phyloP scores from a whole-genome alignment of 2,888 invertebrate genomes.

The Sphecodes monilicornis region DNA sequence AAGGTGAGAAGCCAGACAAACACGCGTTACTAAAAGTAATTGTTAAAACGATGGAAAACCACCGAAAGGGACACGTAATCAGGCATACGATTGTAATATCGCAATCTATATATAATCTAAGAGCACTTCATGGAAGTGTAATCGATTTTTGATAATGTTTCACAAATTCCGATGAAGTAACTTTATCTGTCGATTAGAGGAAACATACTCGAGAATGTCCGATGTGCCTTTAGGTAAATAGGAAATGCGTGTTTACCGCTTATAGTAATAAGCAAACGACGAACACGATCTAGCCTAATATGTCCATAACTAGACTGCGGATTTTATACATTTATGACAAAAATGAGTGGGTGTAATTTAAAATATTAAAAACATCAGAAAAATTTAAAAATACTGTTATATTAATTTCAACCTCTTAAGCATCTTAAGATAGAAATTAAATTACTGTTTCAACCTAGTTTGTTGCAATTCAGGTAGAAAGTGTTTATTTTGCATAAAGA shows the following conservation, averaged over 20 bases:
- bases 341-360: too few relatives aligned
- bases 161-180: neutral
- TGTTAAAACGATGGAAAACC: constrained; percentile 4
- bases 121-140: neutral
- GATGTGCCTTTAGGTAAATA: neutral
- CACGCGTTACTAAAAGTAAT: constrained; percentile 4
- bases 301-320: too few relatives aligned
- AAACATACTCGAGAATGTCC: neutral
- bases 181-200: neutral
- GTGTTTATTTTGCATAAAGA: too few relatives aligned
- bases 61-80: neutral
- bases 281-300: neutral
- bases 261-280: too few relatives aligned
- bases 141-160: neutral
- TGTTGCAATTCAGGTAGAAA: too few relatives aligned
- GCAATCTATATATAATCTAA: neutral
- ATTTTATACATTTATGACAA: too few relatives aligned
- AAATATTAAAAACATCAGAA: too few relatives aligned
- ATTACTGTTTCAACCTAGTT: too few relatives aligned
- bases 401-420: too few relatives aligned
- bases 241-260: too few relatives aligned
- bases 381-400: too few relatives aligned
- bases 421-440: too few relatives aligned
- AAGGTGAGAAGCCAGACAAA: constrained; percentile 16
- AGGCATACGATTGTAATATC: neutral